Conservation (phyloP, 2,797 vertebrate genomes). For the Scyliorhinus canicula region DNA sequence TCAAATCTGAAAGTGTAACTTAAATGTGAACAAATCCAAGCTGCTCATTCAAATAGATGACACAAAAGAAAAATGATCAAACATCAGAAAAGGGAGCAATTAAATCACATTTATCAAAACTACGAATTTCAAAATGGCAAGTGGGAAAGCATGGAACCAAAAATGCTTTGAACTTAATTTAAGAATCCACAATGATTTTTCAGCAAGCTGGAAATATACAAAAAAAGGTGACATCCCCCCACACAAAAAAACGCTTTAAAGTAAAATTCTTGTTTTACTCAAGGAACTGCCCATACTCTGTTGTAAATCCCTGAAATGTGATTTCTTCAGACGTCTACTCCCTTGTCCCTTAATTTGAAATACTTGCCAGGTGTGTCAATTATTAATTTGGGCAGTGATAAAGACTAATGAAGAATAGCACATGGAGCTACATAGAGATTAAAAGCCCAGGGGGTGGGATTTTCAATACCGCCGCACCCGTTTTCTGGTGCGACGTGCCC, state of each 20-base stretch:
- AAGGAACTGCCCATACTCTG: background rate
- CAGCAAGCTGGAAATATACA: background rate
- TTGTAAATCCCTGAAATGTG: background rate
- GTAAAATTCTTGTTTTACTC: background rate
- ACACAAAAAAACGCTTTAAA: background rate
- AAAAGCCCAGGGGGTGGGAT: too few relatives aligned
- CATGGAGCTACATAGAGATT: background rate
- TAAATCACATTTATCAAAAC: background rate
- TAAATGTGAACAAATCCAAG: background rate
- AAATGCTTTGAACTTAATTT: background rate
- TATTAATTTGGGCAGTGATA: background rate
- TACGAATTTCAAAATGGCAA: background rate
- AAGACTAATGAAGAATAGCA: background rate
- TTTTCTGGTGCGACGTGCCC: too few relatives aligned
- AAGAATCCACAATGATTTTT: background rate
- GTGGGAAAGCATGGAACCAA: background rate
- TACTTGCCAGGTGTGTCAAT: background rate
- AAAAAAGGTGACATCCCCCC: background rate
- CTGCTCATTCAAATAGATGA: background rate
- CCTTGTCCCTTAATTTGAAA: slow-evolving; percentile 12
- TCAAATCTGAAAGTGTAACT: background rate
- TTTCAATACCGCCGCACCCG: too few relatives aligned
- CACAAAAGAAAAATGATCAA: background rate
- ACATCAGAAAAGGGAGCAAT: background rate
- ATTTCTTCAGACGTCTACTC: background rate